Percentiles rank a stretch among this genome's conserved stretches.
phyloP scores from a whole-genome alignment of 1,140 invertebrate species.

The Scaptomyza graminum region DNA sequence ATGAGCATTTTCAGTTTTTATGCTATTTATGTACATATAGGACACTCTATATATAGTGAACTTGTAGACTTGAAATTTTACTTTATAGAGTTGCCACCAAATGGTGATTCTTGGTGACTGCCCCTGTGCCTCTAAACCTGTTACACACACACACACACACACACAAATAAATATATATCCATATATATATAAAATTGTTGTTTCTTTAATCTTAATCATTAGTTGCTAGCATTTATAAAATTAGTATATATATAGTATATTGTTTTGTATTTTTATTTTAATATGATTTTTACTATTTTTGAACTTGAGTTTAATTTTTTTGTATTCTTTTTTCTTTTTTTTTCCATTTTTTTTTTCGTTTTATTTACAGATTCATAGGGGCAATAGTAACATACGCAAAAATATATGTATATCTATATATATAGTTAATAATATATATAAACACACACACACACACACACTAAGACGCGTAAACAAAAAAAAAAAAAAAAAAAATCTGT shows the following conservation, averaged over 20 bases:
- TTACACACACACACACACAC: no score
- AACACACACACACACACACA: constrained; percentile 21
- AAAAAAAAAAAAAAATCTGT: neutral
- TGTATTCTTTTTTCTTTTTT: constrained; percentile 35
- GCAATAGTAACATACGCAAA: constrained; percentile 70
- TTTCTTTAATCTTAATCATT: neutral
- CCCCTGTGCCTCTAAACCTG: neutral
- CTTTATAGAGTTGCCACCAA: neutral
- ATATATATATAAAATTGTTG: neutral
- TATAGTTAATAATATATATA: constrained; percentile 13
- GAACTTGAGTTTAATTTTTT: constrained; percentile 26
- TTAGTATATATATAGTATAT: neutral
- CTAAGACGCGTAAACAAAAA: constrained; percentile 31
- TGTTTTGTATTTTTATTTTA: constrained; percentile 17
- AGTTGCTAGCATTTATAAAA: neutral
- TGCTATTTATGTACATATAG: neutral
- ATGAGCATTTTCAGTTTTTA: neutral
- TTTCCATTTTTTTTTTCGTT: constrained; percentile 37
- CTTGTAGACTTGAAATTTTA: neutral
- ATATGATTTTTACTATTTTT: neutral
- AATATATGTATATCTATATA: constrained; percentile 46
- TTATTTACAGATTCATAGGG: constrained; percentile 79
- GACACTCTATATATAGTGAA: neutral
- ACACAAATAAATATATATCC: no score
- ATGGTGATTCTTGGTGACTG: neutral